A percentile compares a stretch with the other conserved stretches of the same genome.
Conservation (phyloP, 2,797 vertebrate genomes). For the Mastacembelus armatus region DNA sequence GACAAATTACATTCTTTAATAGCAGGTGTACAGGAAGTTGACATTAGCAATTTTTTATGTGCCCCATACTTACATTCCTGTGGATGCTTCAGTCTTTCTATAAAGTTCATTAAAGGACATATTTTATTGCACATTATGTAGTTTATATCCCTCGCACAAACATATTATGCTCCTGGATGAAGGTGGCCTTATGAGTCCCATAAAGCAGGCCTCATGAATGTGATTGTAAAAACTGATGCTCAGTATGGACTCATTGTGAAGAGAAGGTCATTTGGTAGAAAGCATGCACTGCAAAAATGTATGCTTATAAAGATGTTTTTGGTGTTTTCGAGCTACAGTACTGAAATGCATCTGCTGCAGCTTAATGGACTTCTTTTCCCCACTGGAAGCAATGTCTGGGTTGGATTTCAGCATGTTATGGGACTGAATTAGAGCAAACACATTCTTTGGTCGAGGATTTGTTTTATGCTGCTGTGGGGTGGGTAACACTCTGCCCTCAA, state of each 20-base stretch:
- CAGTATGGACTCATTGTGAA: slow-evolving; percentile 66
- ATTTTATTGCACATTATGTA: slow-evolving; percentile 95
- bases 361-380: slow-evolving; percentile 65
- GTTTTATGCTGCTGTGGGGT: slow-evolving; percentile 45
- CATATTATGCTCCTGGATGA: slow-evolving; percentile 90
- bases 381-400: slow-evolving; percentile 45
- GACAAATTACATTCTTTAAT: slow-evolving; percentile 66
- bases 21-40: slow-evolving; percentile 70
- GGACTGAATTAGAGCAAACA: slow-evolving; percentile 60
- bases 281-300: slow-evolving; percentile 73
- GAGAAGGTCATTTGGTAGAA: slow-evolving; percentile 78
- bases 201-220: slow-evolving; percentile 93
- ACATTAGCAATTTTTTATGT: slow-evolving; percentile 71
- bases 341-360: slow-evolving; percentile 65
- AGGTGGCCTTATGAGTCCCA: slow-evolving; percentile 92
- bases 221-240: slow-evolving; percentile 86
- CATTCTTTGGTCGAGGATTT: slow-evolving; percentile 63
- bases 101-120: slow-evolving; percentile 93
- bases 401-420: slow-evolving; percentile 51
- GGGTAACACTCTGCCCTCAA: slow-evolving; percentile 37
- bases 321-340: slow-evolving; percentile 65
- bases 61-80: slow-evolving; percentile 74
- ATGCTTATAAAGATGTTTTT: slow-evolving; percentile 72
- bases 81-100: slow-evolving; percentile 80
- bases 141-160: slow-evolving; percentile 94